Evolutionary conservation across 2,113 vertebrate genomes (phyloP), one percentile per base, ranked within the genome.

Genomic region (Orthonyx spaldingii): DNA sequence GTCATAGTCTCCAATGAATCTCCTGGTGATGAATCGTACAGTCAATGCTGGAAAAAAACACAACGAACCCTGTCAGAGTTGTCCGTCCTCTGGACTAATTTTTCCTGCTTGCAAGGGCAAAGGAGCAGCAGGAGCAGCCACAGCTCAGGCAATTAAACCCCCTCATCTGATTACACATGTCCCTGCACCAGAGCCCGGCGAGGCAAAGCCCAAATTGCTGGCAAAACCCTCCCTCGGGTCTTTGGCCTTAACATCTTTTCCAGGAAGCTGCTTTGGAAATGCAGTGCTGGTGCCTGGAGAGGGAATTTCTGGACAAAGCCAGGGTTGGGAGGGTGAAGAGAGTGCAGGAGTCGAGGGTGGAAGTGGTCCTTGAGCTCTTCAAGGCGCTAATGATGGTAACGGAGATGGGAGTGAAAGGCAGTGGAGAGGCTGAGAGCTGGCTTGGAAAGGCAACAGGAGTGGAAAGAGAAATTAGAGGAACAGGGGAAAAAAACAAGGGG

Each of bases 1-100:
- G 86, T 98, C 98, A 4, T 98, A 98, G 86, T 98, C 98, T 19
- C 98, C 98, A 28, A 98, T 98, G 96, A 98, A 98, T 28, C 98
- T 96, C 92, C 96, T 98, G 82, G 98, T 98, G 96, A 98, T 98
- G 96, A 98, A 98, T 59, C 98, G 95, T 2, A 98, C 98, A 0
- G 98, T 98, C 90, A 98, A 7, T 0, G 98, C 98, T 98, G 96
- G 15, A 75, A 86, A 37, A 46, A 13, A 28, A 0, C 47, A 93
- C 64, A 60, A 21, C 1, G 11, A 82, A 17, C 3, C 4, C 26
- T 16, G 33, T 2, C 46, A 39, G 46, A 69, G 10, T 6, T 14
- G 7, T 39, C 15, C 23, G 39, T 9, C 23, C 8, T 28, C 50
- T 11, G 41, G n/a, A 47, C 13, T 5, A 0, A 4, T 33, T 26